Conservation (phyloP, 37 sponge, comb jelly and placozoan genomes). For the Bolinopsis microptera region DNA sequence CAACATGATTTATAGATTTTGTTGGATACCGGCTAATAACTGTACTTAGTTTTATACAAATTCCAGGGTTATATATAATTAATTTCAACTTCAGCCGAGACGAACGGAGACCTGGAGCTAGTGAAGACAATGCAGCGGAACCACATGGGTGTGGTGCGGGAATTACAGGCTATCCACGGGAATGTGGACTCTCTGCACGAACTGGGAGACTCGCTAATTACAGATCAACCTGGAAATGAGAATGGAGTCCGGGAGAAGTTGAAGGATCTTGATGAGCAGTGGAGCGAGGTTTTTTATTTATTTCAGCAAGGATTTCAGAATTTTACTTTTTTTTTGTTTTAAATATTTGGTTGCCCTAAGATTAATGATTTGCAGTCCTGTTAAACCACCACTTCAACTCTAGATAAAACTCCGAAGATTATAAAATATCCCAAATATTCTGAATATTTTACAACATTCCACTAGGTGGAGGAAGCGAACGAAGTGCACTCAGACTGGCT, state of each 20-base stretch:
- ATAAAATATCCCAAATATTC: too few species aligned
- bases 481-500: slow-evolving; percentile 63
- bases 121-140: slow-evolving; percentile 63
- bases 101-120: slow-evolving; percentile 6
- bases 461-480: slow-evolving; percentile 56
- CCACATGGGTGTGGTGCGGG: slow-evolving; percentile 52
- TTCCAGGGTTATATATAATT: too few species aligned
- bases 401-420: too few species aligned
- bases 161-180: neutral
- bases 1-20: too few species aligned
- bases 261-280: slow-evolving; percentile 38
- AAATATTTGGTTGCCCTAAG: too few species aligned
- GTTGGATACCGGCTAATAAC: too few species aligned
- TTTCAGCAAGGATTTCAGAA: too few species aligned
- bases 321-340: too few species aligned
- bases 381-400: too few species aligned
- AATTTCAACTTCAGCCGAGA: slow-evolving; percentile 35
- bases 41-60: too few species aligned
- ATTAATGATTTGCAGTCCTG: too few species aligned
- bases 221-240: neutral
- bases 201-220: neutral
- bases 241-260: slow-evolving; percentile 27
- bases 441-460: too few species aligned
- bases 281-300: slow-evolving; percentile 20
- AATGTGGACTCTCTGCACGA: slow-evolving; percentile 28